Evolutionary conservation across 1,140 invertebrate species (phyloP).

Genomic region (Matsumurasca onukii): DNA sequence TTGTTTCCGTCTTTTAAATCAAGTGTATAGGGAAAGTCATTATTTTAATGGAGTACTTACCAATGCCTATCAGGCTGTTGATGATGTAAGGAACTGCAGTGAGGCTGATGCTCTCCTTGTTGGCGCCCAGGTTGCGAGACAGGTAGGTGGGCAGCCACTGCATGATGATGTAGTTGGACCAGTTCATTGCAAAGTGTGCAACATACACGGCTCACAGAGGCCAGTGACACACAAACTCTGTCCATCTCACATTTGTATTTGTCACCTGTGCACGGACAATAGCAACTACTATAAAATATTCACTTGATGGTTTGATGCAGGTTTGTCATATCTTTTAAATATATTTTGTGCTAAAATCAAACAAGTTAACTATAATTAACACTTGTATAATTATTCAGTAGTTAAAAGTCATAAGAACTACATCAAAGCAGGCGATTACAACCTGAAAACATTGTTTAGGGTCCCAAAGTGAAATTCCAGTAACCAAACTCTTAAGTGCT

Average conservation of each 20-base stretch:
- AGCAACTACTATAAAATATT: too few species aligned
- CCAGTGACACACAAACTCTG: conserved; percentile 69
- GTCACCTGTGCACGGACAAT: conserved; percentile 49
- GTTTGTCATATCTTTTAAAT: too few species aligned
- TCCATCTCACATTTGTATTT: conserved; percentile 60
- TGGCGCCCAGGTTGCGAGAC: conserved; percentile 63
- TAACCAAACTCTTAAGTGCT: too few species aligned
- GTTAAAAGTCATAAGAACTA: too few species aligned
- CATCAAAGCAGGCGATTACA: too few species aligned
- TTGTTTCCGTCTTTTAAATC: too few species aligned
- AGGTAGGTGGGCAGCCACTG: conserved; percentile 82
- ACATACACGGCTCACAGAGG: conserved; percentile 77
- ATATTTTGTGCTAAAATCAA: too few species aligned
- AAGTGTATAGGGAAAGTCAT: background rate
- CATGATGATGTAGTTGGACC: conserved; percentile 83
- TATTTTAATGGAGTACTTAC: conserved; percentile 51
- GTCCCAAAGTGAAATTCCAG: too few species aligned
- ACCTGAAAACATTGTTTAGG: too few species aligned
- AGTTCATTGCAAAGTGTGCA: conserved; percentile 83
- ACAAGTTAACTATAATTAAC: too few species aligned
- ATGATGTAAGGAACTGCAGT: conserved; percentile 77
- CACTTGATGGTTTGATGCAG: too few species aligned
- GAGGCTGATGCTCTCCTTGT: conserved; percentile 71
- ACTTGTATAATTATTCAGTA: too few species aligned
- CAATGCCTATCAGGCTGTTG: conserved; percentile 71